A percentile compares a stretch with the other conserved stretches of the same genome.
Conservation (phyloP, 1,140 invertebrate genomes). For the Zaprionus tsacasi region DNA sequence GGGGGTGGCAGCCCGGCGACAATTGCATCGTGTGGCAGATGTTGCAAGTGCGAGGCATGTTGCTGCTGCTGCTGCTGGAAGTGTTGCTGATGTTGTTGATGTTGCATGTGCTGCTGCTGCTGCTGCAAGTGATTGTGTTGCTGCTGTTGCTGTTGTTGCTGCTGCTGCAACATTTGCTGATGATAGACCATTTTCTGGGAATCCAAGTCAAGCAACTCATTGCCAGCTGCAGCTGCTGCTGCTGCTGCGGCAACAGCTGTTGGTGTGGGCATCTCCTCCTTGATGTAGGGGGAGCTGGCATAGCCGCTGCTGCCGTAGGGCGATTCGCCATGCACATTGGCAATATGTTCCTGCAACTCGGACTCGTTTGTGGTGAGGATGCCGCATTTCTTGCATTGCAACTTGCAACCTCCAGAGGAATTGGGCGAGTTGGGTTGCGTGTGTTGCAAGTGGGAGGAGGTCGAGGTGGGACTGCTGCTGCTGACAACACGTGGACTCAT, state of each 20-base stretch:
- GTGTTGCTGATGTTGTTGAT: conserved; percentile 75
- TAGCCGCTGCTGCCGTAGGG: conserved; percentile 82
- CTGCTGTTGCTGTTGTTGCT: conserved; percentile 59
- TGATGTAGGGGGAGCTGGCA: conserved; percentile 82
- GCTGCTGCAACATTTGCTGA: conserved; percentile 73
- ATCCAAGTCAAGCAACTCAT: conserved; percentile 94
- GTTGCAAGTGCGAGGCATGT: conserved; percentile 19
- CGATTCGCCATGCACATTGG: conserved; percentile 88
- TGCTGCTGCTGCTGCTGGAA: conserved; percentile 72
- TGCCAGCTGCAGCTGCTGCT: conserved; percentile 79
- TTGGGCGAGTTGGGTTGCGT: conserved; percentile 84
- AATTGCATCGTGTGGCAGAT: conserved; percentile 55
- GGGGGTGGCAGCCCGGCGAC: conserved; percentile 52
- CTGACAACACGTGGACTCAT: conserved; percentile 81
- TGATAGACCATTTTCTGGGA: conserved; percentile 93
- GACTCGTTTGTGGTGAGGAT: conserved; percentile 89
- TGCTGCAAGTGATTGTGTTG: conserved; percentile 48
- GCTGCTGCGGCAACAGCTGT: conserved; percentile 78
- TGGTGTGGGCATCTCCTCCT: conserved; percentile 76
- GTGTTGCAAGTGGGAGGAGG: conserved; percentile 83
- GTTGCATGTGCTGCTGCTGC: conserved; percentile 50
- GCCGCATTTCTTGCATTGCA: conserved; percentile 92
- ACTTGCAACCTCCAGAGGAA: conserved; percentile 85
- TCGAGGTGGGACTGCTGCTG: conserved; percentile 79
- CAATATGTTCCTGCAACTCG: conserved; percentile 89